A percentile compares a stretch with the other conserved stretches of the same genome.
Conservation (phyloP, 2,888 invertebrate species). For the Dynastes grantii region DNA sequence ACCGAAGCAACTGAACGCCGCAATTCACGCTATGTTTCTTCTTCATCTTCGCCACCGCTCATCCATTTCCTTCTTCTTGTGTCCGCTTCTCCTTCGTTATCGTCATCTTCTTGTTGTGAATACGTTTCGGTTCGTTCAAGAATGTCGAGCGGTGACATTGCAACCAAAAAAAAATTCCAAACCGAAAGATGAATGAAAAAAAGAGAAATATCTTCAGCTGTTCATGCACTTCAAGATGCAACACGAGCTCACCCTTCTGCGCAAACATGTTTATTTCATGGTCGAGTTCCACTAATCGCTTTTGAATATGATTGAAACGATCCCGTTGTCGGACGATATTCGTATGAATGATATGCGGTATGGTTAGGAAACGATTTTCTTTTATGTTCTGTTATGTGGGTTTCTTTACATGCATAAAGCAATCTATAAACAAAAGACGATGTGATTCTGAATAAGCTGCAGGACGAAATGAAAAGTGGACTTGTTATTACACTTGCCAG, state of each 20-base stretch:
- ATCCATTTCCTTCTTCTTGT: constrained; percentile 35
- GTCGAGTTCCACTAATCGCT: constrained; percentile 52
- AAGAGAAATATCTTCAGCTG: constrained; percentile 50
- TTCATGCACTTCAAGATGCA: constrained; percentile 51
- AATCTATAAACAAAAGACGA: constrained; percentile 1
- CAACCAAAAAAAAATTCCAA: constrained; percentile 18
- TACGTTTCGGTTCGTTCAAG: constrained; percentile 24
- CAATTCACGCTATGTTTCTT: constrained; percentile 22
- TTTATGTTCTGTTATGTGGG: constrained; percentile 33
- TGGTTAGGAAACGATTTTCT: constrained; percentile 46
- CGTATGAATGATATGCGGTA: constrained; percentile 29
- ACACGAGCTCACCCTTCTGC: constrained; percentile 44
- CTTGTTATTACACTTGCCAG: too few relatives aligned
- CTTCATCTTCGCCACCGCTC: constrained; percentile 22
- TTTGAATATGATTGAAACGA: constrained; percentile 54
- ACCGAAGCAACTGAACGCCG: constrained; percentile 33
- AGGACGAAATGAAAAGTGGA: not conserved
- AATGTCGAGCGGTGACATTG: constrained; percentile 14
- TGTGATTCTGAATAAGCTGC: not conserved
- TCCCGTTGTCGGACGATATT: constrained; percentile 32
- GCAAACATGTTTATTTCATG: constrained; percentile 52
- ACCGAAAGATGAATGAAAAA: constrained; percentile 34
- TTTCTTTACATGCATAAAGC: constrained; percentile 5
- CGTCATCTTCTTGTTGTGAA: constrained; percentile 13
- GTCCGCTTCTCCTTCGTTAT: not conserved